Evolutionary conservation across 2,797 vertebrate species (phyloP).

Genomic region (Typhlichthys eigenmanni): DNA sequence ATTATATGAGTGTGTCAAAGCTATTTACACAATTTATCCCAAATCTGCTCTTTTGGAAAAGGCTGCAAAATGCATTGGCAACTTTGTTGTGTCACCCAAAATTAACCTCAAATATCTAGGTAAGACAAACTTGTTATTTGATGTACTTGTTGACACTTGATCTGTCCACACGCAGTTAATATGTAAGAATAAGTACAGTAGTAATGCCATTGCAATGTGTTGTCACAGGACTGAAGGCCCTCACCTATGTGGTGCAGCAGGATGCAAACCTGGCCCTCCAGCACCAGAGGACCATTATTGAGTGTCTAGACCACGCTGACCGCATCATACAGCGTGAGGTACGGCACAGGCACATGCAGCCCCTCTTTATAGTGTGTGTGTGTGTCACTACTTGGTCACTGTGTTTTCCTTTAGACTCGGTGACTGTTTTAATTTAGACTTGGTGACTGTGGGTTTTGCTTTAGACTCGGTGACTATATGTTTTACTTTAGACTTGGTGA

Average conservation of each 20-base stretch:
- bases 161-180: neutral
- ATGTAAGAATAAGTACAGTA: neutral
- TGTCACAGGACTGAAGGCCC: conserved; percentile 76
- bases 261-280: conserved; percentile 93
- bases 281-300: conserved; percentile 98
- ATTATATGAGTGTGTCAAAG: conserved; percentile 95
- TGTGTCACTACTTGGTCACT: neutral
- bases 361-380: neutral
- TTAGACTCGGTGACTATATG: conserved; percentile 85
- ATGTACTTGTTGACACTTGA: neutral
- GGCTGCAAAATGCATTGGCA: conserved; percentile 95
- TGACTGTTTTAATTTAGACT: conserved; percentile 76
- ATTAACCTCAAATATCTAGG: conserved; percentile 98
- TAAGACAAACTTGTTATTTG: conserved; percentile 68
- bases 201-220: neutral
- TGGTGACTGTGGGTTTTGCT: conserved; percentile 79
- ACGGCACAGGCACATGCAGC: conserved; percentile 15
- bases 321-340: conserved; percentile 96
- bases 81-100: conserved; percentile 95
- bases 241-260: conserved; percentile 95
- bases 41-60: conserved; percentile 93
- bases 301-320: conserved; percentile 94
- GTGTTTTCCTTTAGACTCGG: conserved; percentile 1
- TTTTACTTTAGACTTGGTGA: too few species aligned
- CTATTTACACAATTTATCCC: conserved; percentile 92